phyloP scores from a whole-genome alignment of 2,113 vertebrate species.

The Corvus moneduloides region DNA sequence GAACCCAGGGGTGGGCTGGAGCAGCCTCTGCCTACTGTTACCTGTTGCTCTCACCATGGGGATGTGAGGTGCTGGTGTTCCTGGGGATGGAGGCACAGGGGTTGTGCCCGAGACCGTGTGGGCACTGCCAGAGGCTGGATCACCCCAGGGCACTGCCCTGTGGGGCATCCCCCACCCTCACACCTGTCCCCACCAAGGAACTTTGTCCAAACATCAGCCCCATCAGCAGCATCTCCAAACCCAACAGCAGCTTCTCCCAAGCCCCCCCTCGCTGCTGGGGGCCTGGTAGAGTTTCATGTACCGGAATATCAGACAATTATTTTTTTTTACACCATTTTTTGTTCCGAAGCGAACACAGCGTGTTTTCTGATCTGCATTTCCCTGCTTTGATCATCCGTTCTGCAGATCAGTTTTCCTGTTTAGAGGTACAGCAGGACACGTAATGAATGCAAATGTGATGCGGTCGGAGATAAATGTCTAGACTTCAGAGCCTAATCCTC shows the following conservation, averaged over 20 bases:
- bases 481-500: conserved; percentile 63
- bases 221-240: not conserved
- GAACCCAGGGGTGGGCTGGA: not conserved
- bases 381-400: conserved; percentile 68
- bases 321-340: not conserved
- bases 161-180: not conserved
- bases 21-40: not conserved
- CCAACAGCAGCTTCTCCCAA: not conserved
- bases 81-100: not conserved
- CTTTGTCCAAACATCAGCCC: not conserved
- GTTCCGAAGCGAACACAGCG: conserved; percentile 54
- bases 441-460: conserved; percentile 61
- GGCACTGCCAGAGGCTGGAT: not conserved
- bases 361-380: conserved; percentile 68
- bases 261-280: not conserved
- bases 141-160: not conserved
- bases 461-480: conserved; percentile 51
- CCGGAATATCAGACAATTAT: conserved; percentile 36
- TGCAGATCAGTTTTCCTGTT: conserved; percentile 66
- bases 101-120: rapidly evolving
- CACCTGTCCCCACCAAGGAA: not conserved
- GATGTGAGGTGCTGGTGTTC: rapidly evolving
- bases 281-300: not conserved
- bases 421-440: conserved; percentile 60
- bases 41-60: rapidly evolving